Percentiles rank a stretch among this genome's conserved stretches.
Evolutionary conservation across 2,797 vertebrate genomes (phyloP).

Genomic region (Rhinella marina): DNA sequence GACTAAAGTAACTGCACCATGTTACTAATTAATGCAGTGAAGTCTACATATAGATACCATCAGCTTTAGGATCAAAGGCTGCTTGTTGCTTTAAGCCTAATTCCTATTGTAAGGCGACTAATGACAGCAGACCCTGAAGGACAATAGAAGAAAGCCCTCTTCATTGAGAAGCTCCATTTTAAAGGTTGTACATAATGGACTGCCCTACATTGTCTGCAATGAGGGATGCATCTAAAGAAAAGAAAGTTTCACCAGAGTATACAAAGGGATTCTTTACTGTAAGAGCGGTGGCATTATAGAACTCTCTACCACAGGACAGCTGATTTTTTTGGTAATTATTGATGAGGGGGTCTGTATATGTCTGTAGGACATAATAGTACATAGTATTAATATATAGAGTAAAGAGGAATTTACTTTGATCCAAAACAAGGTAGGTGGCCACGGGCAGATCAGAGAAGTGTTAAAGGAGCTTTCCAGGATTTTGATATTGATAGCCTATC

Average conservation of each 20-base stretch:
- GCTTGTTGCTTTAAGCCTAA: neutral
- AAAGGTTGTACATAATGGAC: neutral
- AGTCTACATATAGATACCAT: neutral
- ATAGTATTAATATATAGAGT: too few species aligned
- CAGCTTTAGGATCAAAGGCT: conserved; percentile 20
- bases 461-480: too few species aligned
- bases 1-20: neutral
- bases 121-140: conserved; percentile 2
- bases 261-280: neutral
- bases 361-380: too few species aligned
- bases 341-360: too few species aligned
- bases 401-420: too few species aligned
- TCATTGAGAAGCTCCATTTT: neutral
- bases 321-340: too few species aligned
- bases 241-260: neutral
- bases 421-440: too few species aligned
- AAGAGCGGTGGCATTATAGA: too few species aligned
- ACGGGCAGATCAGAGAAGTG: too few species aligned
- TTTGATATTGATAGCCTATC: too few species aligned
- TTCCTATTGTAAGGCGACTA: conserved; percentile 20
- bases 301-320: too few species aligned
- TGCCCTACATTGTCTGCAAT: too few species aligned
- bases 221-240: neutral
- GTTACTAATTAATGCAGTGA: neutral
- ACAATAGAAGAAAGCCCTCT: conserved; percentile 11